phyloP scores from a whole-genome alignment of 2,113 vertebrate genomes.

The Anolis sagrei region DNA sequence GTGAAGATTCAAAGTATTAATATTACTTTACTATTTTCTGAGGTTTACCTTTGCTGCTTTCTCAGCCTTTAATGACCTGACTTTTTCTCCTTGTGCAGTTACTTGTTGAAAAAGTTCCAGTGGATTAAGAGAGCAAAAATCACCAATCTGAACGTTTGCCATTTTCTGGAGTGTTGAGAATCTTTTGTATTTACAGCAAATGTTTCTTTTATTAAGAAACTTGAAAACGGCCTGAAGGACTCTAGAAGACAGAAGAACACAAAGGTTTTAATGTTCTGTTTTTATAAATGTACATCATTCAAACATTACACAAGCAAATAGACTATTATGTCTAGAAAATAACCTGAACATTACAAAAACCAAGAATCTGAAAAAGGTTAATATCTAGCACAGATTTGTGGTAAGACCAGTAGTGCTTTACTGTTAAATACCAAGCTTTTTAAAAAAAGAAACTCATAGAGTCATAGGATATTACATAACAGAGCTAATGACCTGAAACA shows the following conservation, averaged over 20 bases:
- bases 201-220: conserved; percentile 28
- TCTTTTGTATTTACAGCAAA: conserved; percentile 14
- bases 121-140: conserved; percentile 65
- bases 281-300: neutral
- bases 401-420: too few relatives aligned
- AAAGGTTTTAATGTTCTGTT: neutral
- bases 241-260: conserved; percentile 9
- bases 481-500: neutral
- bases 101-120: conserved; percentile 86
- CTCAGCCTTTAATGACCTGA: conserved; percentile 84
- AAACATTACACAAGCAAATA: neutral
- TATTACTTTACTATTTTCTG: neutral
- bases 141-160: conserved; percentile 74
- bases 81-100: conserved; percentile 83
- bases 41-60: conserved; percentile 86
- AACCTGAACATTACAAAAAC: neutral
- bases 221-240: conserved; percentile 39
- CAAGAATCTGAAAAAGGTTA: neutral
- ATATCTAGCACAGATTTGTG: neutral
- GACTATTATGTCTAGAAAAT: neutral
- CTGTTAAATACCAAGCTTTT: too few relatives aligned
- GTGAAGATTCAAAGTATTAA: neutral
- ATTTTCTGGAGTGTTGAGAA: conserved; percentile 65
- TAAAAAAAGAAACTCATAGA: neutral
- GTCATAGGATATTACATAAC: neutral